phyloP scores from a whole-genome alignment of 2,113 vertebrate genomes.

The Arothron firmamentum region DNA sequence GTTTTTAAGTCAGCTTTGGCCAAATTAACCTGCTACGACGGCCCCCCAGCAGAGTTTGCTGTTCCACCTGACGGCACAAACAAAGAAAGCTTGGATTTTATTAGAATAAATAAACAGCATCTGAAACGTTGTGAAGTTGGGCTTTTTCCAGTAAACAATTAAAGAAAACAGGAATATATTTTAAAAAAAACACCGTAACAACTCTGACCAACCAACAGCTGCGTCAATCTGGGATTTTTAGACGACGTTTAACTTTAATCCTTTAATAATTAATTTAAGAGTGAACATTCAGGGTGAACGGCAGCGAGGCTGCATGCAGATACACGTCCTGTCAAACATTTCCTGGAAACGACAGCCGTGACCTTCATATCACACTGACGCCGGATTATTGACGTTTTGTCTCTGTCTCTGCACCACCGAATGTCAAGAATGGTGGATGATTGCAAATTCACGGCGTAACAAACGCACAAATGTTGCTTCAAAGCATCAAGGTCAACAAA shows the following conservation, averaged over 20 bases:
- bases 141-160: too few species aligned
- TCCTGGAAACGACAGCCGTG: constrained; percentile 30
- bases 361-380: constrained; percentile 31
- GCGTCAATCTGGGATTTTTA: too few species aligned
- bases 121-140: background rate
- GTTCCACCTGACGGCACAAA: constrained; percentile 2
- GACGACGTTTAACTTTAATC: too few species aligned
- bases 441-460: constrained; percentile 22
- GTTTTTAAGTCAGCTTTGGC: background rate
- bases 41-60: background rate
- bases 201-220: too few species aligned
- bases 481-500: constrained; percentile 25
- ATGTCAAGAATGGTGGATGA: constrained; percentile 54
- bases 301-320: background rate
- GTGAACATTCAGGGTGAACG: too few species aligned
- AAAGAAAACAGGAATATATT: too few species aligned
- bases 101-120: background rate
- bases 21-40: background rate
- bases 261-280: too few species aligned
- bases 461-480: constrained; percentile 1
- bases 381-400: constrained; percentile 45
- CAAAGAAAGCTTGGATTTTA: background rate
- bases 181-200: too few species aligned
- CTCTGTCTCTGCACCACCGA: constrained; percentile 35
- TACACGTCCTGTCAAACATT: constrained; percentile 33